Evolutionary conservation across 2,888 invertebrate species (phyloP), one percentile per base, ranked within the genome.

Genomic region (Oscheius sp.): DNA sequence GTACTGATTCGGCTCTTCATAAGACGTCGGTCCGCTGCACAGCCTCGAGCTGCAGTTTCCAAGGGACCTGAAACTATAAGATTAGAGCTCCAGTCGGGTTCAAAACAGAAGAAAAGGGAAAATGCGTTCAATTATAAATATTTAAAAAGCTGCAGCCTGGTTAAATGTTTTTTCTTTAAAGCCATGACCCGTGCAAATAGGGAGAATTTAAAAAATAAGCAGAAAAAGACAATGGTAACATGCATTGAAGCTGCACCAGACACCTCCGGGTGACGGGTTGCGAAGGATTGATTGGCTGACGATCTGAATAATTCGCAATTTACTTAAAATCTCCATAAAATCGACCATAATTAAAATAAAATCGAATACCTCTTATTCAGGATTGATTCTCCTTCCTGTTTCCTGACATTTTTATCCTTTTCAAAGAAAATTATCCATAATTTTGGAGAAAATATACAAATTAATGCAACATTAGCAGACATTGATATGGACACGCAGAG

Each of bases 391-490:
- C 85, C 86, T 49, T 84, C 85, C 35, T 83, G 85, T 64, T 86
- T 86, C 41, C 93, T 90, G 53, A 92, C 92, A 89, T 93, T 93
- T 88, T 93, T 93, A 79, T 93, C 92, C 53, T 93, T 93, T 87
- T 93, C 93, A 86, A 92, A 92, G 75, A 93, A 89, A 77, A 93
- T 93, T 81, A 93, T 92, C 90, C 93, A 93, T 46, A 93, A 91
- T 89, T 93, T 93, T 23, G 93, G 93, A 27, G 92, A 92, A 89
- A 93, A 93, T 7, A 93, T 90, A 86, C 93, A 93, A 68, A 92
- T 91, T 56, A 93, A 90, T 12, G 92, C 92, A 25, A 93, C 93
- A 1, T 92, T 92, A 52, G 93, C 93, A 84, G 92, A 92, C 86
- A 93, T 90, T 81, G 92, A 92, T 58, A 93, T 92, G 49, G 92